A percentile compares a stretch with the other conserved stretches of the same genome.
These are phyloP conservation scores for Litoditis marina DNA, from an alignment of 2,888 invertebrate species.

Conservation along the genomic window DNA sequence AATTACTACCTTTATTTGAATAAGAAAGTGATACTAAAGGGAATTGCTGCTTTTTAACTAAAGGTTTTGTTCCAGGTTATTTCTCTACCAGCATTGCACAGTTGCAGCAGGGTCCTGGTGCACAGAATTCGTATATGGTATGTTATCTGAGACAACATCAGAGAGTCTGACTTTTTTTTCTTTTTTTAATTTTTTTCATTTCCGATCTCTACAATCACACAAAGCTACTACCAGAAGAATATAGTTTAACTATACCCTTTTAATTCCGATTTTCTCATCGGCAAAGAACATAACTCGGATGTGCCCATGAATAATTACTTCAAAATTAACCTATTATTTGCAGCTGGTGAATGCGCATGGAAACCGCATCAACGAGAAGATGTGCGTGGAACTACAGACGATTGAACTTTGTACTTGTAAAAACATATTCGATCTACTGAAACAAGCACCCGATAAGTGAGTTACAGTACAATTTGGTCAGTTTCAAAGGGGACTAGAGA, in stretches of 20 bases:
- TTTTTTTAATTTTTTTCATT: no score
- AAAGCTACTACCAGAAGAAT: no score
- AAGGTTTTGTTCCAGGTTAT: constrained; percentile 15
- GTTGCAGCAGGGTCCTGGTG: constrained; percentile 40
- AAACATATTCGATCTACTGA: constrained; percentile 40
- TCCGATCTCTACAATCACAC: no score
- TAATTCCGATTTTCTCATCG: not conserved
- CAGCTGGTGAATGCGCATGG: constrained; percentile 38
- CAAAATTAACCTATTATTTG: constrained; percentile 6
- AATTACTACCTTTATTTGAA: no score
- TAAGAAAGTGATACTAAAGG: no score
- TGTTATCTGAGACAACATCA: no score
- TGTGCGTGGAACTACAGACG: constrained; percentile 38
- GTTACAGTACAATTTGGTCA: constrained; percentile 25
- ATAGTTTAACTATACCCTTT: not conserved
- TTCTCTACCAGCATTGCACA: constrained; percentile 46
- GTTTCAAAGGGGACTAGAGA: not conserved
- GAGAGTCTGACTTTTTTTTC: no score
- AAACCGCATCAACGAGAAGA: constrained; percentile 35
- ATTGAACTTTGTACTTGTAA: constrained; percentile 33
- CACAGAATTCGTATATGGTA: constrained; percentile 51
- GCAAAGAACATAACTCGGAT: not conserved
- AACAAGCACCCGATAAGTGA: no score
- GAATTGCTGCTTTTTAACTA: no score
- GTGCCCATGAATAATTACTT: not conserved